Evolutionary conservation across 2,113 vertebrate genomes (phyloP).

Genomic region (Chrysemys picta): DNA sequence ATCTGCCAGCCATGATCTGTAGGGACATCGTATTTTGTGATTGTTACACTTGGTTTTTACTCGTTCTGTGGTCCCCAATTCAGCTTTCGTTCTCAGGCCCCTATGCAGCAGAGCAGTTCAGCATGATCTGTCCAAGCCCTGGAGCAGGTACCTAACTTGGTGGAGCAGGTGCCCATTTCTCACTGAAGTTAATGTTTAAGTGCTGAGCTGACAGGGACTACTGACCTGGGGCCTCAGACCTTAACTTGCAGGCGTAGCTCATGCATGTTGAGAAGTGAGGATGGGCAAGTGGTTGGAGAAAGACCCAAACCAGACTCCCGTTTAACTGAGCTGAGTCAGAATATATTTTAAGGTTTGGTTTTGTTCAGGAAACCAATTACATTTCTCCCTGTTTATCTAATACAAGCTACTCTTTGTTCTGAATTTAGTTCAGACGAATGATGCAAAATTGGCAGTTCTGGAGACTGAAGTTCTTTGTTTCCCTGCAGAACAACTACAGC

Average conservation of each 20-base stretch:
- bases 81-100: background rate
- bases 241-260: background rate
- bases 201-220: background rate
- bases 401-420: background rate
- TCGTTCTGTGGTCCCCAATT: background rate
- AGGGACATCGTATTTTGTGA: too few relatives aligned
- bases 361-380: background rate
- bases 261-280: background rate
- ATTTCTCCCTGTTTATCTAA: background rate
- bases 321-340: too few relatives aligned
- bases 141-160: background rate
- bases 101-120: background rate
- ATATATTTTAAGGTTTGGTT: background rate
- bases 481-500: too few relatives aligned
- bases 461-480: too few relatives aligned
- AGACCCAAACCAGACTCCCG: background rate
- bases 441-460: background rate
- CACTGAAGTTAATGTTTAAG: background rate
- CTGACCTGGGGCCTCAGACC: background rate
- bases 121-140: background rate
- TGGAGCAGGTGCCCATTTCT: background rate
- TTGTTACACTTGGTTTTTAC: too few relatives aligned
- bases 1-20: too few relatives aligned
- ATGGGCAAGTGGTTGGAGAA: background rate
- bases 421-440: background rate